Percentiles rank a stretch among this genome's conserved stretches.
Conservation (phyloP, 2,113 vertebrate genomes). For the Neopipo cinnamomea region DNA sequence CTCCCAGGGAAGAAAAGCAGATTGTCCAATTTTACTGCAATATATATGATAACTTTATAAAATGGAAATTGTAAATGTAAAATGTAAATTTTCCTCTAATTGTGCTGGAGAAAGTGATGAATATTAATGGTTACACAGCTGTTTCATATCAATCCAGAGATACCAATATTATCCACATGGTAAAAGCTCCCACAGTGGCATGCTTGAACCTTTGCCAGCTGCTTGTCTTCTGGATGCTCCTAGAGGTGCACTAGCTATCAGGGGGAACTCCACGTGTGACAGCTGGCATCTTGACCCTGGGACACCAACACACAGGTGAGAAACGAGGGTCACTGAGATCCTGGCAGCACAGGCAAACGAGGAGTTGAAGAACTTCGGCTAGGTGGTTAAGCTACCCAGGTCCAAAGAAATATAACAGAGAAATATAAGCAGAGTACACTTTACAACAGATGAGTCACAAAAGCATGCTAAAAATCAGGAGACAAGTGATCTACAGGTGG, state of each 20-base stretch:
- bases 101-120: neutral
- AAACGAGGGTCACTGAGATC: neutral
- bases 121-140: neutral
- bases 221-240: neutral
- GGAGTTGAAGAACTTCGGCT: neutral
- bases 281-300: neutral
- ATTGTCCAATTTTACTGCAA: neutral
- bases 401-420: neutral
- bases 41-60: neutral
- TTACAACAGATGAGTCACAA: neutral
- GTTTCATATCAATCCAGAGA: neutral
- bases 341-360: neutral
- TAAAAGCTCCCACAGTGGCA: neutral
- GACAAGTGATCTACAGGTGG: neutral
- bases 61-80: neutral
- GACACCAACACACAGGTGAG: neutral
- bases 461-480: neutral
- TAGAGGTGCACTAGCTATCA: neutral
- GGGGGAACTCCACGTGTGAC: too few relatives aligned
- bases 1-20: neutral
- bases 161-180: neutral
- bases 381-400: neutral
- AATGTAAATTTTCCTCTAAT: neutral
- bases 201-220: neutral
- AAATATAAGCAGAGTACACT: neutral